Evolutionary conservation across 53 echinoderm and acorn worm genomes (phyloP).

Genomic region (Patiria pectinifera): DNA sequence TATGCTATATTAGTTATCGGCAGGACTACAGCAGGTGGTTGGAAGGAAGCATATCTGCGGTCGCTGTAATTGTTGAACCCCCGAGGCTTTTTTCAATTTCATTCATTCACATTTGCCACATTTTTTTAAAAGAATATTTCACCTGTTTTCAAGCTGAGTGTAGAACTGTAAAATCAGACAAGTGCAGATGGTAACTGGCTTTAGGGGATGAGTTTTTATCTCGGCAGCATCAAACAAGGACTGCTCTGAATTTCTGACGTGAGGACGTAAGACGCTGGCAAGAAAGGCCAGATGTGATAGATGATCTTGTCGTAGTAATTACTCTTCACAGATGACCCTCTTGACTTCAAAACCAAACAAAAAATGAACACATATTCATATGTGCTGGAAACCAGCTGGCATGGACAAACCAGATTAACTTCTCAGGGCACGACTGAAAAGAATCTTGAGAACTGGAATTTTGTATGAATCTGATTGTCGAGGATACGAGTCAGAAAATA

Average conservation of each 20-base stretch:
- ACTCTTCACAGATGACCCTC: neutral
- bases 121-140: neutral
- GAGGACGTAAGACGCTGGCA: neutral
- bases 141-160: slow-evolving; percentile 5
- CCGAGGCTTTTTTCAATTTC: neutral
- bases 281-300: neutral
- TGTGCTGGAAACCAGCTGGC: too few relatives aligned
- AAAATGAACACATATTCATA: too few relatives aligned
- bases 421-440: too few relatives aligned
- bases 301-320: neutral
- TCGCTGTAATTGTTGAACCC: neutral
- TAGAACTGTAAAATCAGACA: neutral
- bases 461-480: too few relatives aligned
- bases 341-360: too few relatives aligned
- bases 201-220: neutral
- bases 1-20: neutral
- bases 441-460: too few relatives aligned
- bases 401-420: too few relatives aligned
- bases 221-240: neutral
- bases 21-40: neutral
- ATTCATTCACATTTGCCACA: too few relatives aligned
- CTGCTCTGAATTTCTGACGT: neutral
- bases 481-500: too few relatives aligned
- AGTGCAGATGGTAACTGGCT: neutral
- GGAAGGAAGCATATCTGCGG: neutral